phyloP scores from a whole-genome alignment of 1,140 invertebrate species.

The Macrobrachium nipponense region DNA sequence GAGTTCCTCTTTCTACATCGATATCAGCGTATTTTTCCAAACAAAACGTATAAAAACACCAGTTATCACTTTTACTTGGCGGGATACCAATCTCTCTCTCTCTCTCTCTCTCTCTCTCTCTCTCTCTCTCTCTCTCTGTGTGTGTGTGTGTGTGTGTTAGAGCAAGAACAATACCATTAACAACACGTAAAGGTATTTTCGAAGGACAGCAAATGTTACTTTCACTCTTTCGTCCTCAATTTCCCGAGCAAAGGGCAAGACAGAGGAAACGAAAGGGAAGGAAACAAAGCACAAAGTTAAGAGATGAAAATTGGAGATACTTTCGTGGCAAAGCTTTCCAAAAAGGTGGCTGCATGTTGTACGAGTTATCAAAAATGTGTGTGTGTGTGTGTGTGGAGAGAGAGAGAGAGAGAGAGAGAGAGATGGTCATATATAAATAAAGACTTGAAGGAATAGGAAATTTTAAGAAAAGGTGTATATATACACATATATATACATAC shows the following conservation, averaged over 20 bases:
- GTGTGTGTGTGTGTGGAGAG: not conserved
- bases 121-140: conserved; percentile 42
- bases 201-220: too few species aligned
- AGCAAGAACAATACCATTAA: too few species aligned
- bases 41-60: not conserved
- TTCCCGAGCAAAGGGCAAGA: not conserved
- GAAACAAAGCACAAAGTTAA: not conserved
- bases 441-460: not conserved
- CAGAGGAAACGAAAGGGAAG: conserved; percentile 5
- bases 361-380: not conserved
- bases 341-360: not conserved
- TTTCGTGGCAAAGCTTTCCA: not conserved
- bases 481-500: not conserved
- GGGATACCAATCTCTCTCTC: not conserved
- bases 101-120: conserved; percentile 24
- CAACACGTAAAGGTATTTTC: too few species aligned
- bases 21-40: too few species aligned
- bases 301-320: not conserved
- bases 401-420: conserved; percentile 9
- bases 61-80: not conserved
- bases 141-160: conserved; percentile 14
- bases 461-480: not conserved
- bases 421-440: not conserved
- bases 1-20: too few species aligned
- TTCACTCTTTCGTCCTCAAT: too few species aligned